Conservation (phyloP, 2,797 vertebrate species). For the Epinephelus malabaricus region DNA sequence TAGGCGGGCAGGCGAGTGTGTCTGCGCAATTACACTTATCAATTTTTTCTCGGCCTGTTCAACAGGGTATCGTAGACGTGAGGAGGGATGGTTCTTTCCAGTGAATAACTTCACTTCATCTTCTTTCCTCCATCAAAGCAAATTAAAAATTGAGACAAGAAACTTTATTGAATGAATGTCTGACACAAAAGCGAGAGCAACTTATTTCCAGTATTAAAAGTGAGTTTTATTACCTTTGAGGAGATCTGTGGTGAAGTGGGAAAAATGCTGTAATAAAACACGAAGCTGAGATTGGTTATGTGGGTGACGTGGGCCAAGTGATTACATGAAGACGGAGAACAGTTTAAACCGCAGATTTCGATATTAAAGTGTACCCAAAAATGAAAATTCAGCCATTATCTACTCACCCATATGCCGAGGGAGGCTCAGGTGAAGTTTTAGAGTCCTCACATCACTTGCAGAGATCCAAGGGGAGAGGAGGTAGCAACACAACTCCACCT, state of each 20-base stretch:
- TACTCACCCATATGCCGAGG: no score
- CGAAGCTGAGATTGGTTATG: not conserved
- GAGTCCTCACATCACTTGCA: no score
- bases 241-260: not conserved
- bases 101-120: conserved; percentile 23
- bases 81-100: not conserved
- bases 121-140: conserved; percentile 27
- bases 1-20: not conserved
- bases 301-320: conserved; percentile 1
- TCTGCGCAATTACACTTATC: conserved; percentile 10
- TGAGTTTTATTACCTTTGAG: conserved; percentile 27
- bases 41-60: not conserved
- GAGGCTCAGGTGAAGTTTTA: no score
- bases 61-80: not conserved
- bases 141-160: conserved; percentile 29
- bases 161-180: conserved; percentile 19
- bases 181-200: not conserved
- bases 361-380: no score
- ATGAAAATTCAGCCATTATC: no score
- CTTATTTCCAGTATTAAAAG: conserved; percentile 26
- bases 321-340: not conserved
- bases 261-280: conserved; percentile 17
- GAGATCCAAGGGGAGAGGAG: no score
- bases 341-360: not conserved
- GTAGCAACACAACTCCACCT: no score